Base-by-base conservation (phyloP, 2,888 invertebrate genomes). In the Camponotus fellah region DNA sequence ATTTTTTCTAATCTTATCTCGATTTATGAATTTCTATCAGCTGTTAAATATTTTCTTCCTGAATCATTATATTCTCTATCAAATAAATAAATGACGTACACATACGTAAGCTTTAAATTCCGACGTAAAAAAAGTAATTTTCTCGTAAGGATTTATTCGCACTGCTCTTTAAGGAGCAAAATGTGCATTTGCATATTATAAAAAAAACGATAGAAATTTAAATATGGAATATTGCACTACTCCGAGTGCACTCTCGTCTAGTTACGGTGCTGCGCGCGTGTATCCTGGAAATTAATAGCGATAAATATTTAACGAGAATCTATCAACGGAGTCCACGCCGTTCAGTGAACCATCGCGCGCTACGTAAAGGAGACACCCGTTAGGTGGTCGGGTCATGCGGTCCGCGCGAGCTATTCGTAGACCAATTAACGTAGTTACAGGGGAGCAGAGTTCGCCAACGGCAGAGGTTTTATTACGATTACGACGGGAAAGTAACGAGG, bases 381-480 rank as follows among this genome's bases (percentile, higher is more conserved):
- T 90, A 88, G 77, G 34, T 86, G 17, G 46, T 69, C 80, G 72
- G 87, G 82, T 90, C 87, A 77, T 66, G 84, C 58, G 71, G 86
- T 75, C 80, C 85, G 85, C 68, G 60, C 80, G 82, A 80, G 74
- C 75, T 86, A 86, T 89, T 89, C 89, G 83, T 88, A 83, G 83
- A 83, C 88, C 87, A 90, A 90, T 90, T 90, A 90, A 90, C 85
- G 89, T 89, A 82, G 89, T 90, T 88, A 89, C 86, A 86, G 86
- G 81, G 37, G 84, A 85, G 84, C 89, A 87, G 84, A 87, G 89
- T 89, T 89, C 88, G 86, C 86, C 87, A 84, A 86, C 87, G 80
- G 76, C 64, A 85, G 71, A 83, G 85, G 88, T 90, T 90, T 90
- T 88, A 89, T 90, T 88, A 89, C 86, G 90, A 90, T 89, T 90